These are phyloP conservation scores for Penaeus vannamei DNA, from an alignment of 1,140 invertebrate species.

Conservation along the genomic window DNA sequence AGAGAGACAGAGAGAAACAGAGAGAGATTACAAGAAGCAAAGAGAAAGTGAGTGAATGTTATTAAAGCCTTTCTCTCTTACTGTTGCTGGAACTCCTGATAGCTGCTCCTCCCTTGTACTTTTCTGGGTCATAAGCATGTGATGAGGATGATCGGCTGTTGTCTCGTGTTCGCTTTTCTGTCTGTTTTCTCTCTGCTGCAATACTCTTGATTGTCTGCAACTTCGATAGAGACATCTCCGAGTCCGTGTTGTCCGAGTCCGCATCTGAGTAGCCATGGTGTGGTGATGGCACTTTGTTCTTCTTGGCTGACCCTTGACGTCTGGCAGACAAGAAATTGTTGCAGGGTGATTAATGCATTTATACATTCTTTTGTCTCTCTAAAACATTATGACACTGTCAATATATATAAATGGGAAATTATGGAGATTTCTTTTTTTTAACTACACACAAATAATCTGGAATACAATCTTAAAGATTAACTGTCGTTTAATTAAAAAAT, in stretches of 20 bases:
- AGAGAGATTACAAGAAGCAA: background rate
- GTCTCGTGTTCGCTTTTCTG: constrained; percentile 59
- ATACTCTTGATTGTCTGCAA: constrained; percentile 74
- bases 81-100: constrained; percentile 37
- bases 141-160: constrained; percentile 2
- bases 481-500: too few species aligned
- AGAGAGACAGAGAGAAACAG: background rate
- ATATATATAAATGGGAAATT: too few species aligned
- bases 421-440: too few species aligned
- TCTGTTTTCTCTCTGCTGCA: constrained; percentile 65
- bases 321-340: background rate
- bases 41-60: background rate
- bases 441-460: too few species aligned
- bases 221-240: constrained; percentile 78
- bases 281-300: constrained; percentile 48
- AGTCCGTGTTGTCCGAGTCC: constrained; percentile 75
- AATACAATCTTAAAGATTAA: too few species aligned
- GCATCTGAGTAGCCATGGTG: constrained; percentile 71
- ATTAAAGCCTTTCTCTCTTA: constrained; percentile 16
- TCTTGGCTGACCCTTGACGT: constrained; percentile 12
- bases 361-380: background rate
- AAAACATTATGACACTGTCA: too few species aligned
- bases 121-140: constrained; percentile 59
- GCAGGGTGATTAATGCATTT: background rate
- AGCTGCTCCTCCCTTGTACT: constrained; percentile 40